Evolutionary conservation across 1,140 invertebrate genomes (phyloP).

Genomic region (Nebria ingens): DNA sequence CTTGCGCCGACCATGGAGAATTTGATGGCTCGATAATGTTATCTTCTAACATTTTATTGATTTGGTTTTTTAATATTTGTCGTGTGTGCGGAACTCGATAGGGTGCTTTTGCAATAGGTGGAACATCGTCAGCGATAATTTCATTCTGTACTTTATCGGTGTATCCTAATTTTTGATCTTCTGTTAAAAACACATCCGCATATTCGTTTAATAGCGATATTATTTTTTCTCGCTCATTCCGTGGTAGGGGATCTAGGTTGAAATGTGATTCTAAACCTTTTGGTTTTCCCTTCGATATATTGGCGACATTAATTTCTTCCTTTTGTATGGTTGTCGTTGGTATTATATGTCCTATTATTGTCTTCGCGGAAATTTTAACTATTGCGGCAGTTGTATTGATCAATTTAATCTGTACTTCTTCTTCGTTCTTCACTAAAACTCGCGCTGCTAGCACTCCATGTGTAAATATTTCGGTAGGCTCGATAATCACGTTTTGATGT

Average conservation of each 20-base stretch:
- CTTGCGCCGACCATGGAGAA: constrained; percentile 32
- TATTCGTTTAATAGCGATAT: neutral
- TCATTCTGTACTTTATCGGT: constrained; percentile 13
- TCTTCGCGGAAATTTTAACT: too few relatives aligned
- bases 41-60: constrained; percentile 21
- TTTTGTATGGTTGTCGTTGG: too few relatives aligned
- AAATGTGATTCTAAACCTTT: too few relatives aligned
- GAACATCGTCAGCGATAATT: constrained; percentile 13
- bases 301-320: too few relatives aligned
- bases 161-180: neutral
- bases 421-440: too few relatives aligned
- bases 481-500: too few relatives aligned
- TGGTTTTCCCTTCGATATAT: too few relatives aligned
- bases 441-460: too few relatives aligned
- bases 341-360: too few relatives aligned
- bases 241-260: neutral
- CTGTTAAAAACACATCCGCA: neutral
- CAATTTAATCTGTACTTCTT: too few relatives aligned
- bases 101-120: constrained; percentile 11
- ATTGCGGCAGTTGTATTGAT: too few relatives aligned
- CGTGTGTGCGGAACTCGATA: constrained; percentile 14
- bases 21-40: constrained; percentile 25
- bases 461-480: too few relatives aligned
- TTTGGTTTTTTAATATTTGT: constrained; percentile 15
- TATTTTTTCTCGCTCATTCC: neutral